Conservation (phyloP, 1,140 invertebrate species). For the Acarapis woodi region DNA sequence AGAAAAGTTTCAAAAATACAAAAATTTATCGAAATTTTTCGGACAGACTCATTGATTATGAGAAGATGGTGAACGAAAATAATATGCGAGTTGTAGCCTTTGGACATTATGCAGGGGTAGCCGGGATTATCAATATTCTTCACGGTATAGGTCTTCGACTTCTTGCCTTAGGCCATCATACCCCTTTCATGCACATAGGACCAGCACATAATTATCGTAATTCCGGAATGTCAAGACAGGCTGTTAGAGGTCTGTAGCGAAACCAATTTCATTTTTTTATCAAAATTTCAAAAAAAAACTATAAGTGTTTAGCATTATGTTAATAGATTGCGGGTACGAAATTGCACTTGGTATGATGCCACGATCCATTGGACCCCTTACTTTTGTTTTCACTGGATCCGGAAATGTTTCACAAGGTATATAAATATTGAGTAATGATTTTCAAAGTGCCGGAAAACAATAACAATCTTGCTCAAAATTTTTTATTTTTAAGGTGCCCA, state of each 20-base stretch:
- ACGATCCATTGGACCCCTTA: conserved; percentile 82
- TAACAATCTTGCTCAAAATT: too few relatives aligned
- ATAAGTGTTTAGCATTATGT: too few relatives aligned
- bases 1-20: too few relatives aligned
- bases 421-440: too few relatives aligned
- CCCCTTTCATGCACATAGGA: conserved; percentile 97
- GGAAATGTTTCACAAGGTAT: conserved; percentile 12
- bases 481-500: too few relatives aligned
- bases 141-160: conserved; percentile 80
- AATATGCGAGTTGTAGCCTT: conserved; percentile 86
- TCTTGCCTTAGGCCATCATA: conserved; percentile 85
- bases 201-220: conserved; percentile 93
- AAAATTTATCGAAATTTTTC: too few relatives aligned
- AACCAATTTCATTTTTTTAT: too few relatives aligned
- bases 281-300: too few relatives aligned
- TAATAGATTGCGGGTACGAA: conserved; percentile 96
- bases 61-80: conserved; percentile 62
- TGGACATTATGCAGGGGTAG: conserved; percentile 92
- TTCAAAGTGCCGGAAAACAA: too few relatives aligned
- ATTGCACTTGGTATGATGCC: conserved; percentile 91
- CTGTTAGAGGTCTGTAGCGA: too few relatives aligned
- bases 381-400: conserved; percentile 90
- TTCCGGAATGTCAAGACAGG: conserved; percentile 85
- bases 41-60: conserved; percentile 65
- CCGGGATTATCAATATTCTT: conserved; percentile 94